Evolutionary conservation across 2,888 invertebrate genomes (phyloP), one percentile per base, ranked within the genome.

Genomic region (Tribolium freemani): DNA sequence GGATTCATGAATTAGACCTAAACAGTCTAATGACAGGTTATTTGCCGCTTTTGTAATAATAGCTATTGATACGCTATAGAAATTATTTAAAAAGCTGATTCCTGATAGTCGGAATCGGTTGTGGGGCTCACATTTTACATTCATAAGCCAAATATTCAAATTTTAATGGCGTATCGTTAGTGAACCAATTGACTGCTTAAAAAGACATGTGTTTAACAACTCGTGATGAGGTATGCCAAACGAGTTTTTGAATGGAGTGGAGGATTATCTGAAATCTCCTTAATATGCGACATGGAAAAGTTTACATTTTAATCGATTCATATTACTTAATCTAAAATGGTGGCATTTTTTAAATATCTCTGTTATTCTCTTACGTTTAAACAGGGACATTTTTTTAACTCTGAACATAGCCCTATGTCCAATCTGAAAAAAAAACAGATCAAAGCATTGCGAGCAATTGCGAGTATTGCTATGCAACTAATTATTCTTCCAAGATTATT

Each of bases 41-140:
- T 77, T 74, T 69, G 72, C 53, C 68, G 72, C 60, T 77, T 76
- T 71, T 64, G 51, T 77, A 77, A 78, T 78, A 72, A 78, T 78
- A 76, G 78, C 56, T 76, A 78, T 78, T 77, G 76, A 72, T 73
- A 44, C 70, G 70, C 70, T 68, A 64, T 70, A 72, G 71, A 74
- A 74, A 75, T 74, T 64, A 70, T 72, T 69, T 69, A 60, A 75
- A 74, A 72, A 71, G 51, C 38, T 21, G 56, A 64, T 67, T 38
- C 38, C 13, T 67, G 56, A 67, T 67, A 44, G 30, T 51, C 46
- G 46, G 46, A 56, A 30, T 50, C 51, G 63, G 13, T 44, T 48
- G 38, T 30, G 30, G 10, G 54, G 5, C 9, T 60, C 26, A 60
- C n/a, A 48, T 60, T 58, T 16, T 57, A 9, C 16, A 56, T 38